Evolutionary conservation across 1,140 invertebrate species (phyloP).

Genomic region (Anastrepha ludens): DNA sequence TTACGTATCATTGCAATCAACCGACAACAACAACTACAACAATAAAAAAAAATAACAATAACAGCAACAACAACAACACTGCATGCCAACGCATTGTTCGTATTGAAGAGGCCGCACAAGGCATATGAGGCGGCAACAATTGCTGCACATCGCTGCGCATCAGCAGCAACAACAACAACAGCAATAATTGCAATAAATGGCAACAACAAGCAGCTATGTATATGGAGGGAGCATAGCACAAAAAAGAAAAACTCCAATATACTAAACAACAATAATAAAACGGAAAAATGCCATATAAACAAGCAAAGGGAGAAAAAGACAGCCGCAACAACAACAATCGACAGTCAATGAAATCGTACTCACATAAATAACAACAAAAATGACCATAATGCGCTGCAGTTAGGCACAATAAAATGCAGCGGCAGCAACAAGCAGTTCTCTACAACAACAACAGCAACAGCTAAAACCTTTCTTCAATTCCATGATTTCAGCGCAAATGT

Average conservation of each 20-base stretch:
- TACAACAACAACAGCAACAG: not conserved
- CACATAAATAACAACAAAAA: conserved; percentile 28
- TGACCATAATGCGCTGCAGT: conserved; percentile 8
- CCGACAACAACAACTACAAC: not conserved
- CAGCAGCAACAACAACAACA: conserved; percentile 35
- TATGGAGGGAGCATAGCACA: not conserved
- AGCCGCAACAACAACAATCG: not conserved
- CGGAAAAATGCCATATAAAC: conserved; percentile 10
- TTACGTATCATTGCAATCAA: conserved; percentile 53
- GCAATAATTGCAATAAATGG: conserved; percentile 25
- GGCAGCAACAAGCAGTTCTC: not conserved
- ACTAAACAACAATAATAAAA: conserved; percentile 28
- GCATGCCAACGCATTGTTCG: conserved; percentile 22
- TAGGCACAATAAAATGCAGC: not conserved
- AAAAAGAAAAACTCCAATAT: not conserved
- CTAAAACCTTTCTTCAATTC: not conserved
- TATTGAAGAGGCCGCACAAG: not conserved
- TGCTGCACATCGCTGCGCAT: conserved; percentile 46
- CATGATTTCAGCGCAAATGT: not conserved
- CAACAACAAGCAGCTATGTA: not conserved
- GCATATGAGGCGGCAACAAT: conserved; percentile 13
- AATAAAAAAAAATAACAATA: conserved; percentile 5
- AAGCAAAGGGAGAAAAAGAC: not conserved
- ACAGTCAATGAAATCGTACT: not conserved
- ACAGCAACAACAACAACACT: conserved; percentile 1